Base-by-base conservation (phyloP, 1,140 invertebrate genomes). In the Anastrepha ludens region DNA sequence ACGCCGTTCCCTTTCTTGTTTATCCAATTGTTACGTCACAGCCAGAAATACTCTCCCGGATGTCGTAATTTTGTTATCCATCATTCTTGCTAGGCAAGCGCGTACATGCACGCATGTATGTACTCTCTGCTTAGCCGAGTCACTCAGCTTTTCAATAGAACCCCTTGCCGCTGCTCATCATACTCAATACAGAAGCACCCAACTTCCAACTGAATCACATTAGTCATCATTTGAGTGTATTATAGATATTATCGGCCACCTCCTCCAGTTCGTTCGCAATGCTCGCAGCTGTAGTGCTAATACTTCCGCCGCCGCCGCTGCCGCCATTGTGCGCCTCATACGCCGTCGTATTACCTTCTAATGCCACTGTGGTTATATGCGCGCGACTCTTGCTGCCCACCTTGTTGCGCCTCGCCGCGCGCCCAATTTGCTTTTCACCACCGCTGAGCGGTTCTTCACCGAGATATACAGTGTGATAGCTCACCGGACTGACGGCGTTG, bases 161-260 rank as follows among this genome's bases (percentile, higher is more conserved):
- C 74, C 47, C 74, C 17, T 81, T 81, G 47, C 47, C 47, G 47
- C 44, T 55, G 74, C 86, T 88, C 39, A 88, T 60, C 39, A 88
- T 87, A 87, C 87, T 86, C 81, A 87, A 74, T 17, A 88, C 88
- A 3, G 87, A 78, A 65, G 88, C 87, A 89, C 91, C 90, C 86
- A 91, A 90, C 88, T 91, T 91, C 87, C 89, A 90, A 87, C 91
- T 90, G 89, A 92, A 92, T 92, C 91, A 92, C 91, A 92, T 90
- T 88, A 93, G 89, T 92, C 92, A 93, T 93, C 92, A 93, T 93
- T 93, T 93, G 89, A 93, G 90, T 89, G 92, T 93, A 91, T 93
- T 93, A 89, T 93, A 93, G 89, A 93, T 93, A 89, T 93, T 93
- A 88, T 93, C 92, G 86, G 91, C 86, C 50, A 70, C 64, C 64